Evolutionary conservation across 2,797 vertebrate species (phyloP).

Genomic region (Anolis apletophallus): DNA sequence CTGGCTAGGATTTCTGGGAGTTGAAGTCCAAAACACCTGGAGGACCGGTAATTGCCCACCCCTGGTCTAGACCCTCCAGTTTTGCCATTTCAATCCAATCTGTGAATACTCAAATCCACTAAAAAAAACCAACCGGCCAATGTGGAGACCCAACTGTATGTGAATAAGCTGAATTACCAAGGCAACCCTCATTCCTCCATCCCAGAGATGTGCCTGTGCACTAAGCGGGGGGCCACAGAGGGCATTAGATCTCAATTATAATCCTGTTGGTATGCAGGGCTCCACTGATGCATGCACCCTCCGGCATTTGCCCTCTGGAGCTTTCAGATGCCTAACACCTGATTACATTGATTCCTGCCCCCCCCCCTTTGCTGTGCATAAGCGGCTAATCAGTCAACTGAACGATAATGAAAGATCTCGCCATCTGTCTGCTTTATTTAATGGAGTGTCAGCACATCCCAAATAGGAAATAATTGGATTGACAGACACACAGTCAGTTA

Average conservation of each 20-base stretch:
- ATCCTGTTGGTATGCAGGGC: neutral
- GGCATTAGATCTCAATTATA: neutral
- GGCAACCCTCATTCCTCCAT: too few species aligned
- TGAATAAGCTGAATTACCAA: neutral
- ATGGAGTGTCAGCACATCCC: slow-evolving; percentile 72
- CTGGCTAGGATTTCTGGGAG: too few species aligned
- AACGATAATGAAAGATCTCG: slow-evolving; percentile 66
- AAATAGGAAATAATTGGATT: slow-evolving; percentile 75
- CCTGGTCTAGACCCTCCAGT: too few species aligned
- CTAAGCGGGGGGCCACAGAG: too few species aligned
- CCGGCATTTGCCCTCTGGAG: neutral
- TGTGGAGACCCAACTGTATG: too few species aligned
- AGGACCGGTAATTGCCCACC: too few species aligned
- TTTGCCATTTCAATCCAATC: too few species aligned
- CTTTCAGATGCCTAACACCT: slow-evolving; percentile 37
- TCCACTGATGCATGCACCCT: fast-evolving
- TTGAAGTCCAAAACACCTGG: too few species aligned
- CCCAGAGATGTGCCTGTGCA: neutral
- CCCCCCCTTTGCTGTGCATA: slow-evolving; percentile 18
- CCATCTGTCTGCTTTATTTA: slow-evolving; percentile 71
- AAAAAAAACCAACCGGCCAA: too few species aligned
- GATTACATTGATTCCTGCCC: slow-evolving; percentile 47
- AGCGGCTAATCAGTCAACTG: slow-evolving; percentile 57
- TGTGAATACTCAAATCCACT: too few species aligned
- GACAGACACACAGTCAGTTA: slow-evolving; percentile 74